Evolutionary conservation across 2,113 vertebrate species (phyloP).

Genomic region (Sturnus vulgaris): DNA sequence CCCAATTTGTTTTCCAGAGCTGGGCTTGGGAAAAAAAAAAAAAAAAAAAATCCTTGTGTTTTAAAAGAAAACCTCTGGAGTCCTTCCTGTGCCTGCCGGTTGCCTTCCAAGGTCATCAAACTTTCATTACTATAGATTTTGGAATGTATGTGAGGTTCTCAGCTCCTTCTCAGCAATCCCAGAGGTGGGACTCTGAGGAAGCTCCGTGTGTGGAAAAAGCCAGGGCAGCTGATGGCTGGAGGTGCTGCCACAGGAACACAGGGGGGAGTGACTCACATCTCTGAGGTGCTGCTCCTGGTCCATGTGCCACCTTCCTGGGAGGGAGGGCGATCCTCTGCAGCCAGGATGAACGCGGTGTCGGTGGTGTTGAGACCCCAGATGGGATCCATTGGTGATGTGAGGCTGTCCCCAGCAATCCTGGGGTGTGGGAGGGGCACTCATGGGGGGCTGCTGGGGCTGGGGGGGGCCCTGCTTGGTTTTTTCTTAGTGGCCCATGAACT

Average conservation of each 20-base stretch:
- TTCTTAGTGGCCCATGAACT: accelerated
- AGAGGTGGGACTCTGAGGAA: not conserved
- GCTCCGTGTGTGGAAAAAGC: not conserved
- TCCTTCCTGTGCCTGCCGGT: not conserved
- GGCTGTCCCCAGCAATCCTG: not conserved
- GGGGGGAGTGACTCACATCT: not conserved
- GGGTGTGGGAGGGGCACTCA: accelerated
- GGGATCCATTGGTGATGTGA: accelerated
- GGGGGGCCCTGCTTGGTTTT: not conserved
- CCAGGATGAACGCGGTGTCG: accelerated
- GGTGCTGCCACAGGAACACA: not conserved
- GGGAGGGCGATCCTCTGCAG: not conserved
- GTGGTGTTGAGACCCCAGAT: not conserved
- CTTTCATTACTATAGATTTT: constrained; percentile 49
- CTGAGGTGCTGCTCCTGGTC: not conserved
- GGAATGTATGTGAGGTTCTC: not conserved
- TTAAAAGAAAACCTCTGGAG: constrained; percentile 27
- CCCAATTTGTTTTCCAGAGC: constrained; percentile 1
- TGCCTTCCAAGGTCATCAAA: constrained; percentile 53
- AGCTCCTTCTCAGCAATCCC: not conserved
- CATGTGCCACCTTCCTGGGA: not conserved
- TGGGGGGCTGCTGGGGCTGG: not conserved
- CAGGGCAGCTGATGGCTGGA: not conserved
- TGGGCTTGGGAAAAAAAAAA: not conserved
- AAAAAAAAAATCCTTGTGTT: not conserved